Conservation (phyloP, 1,140 invertebrate species). For the Megalopta genalis region DNA sequence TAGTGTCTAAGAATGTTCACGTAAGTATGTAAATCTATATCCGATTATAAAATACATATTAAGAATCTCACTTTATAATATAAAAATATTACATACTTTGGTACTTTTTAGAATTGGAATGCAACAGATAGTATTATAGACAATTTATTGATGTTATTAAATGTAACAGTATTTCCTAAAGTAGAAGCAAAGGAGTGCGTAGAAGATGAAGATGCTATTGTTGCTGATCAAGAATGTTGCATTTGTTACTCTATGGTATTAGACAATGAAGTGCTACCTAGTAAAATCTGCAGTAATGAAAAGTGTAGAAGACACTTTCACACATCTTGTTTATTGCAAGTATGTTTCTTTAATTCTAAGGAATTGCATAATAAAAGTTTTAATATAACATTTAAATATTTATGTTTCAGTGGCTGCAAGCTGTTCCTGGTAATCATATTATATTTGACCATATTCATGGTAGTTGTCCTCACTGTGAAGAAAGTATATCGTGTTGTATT, state of each 20-base stretch:
- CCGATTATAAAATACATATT: background rate
- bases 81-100: background rate
- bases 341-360: conserved; percentile 40
- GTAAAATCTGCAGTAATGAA: conserved; percentile 74
- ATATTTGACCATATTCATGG: conserved; percentile 75
- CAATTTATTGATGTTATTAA: conserved; percentile 70
- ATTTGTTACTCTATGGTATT: conserved; percentile 75
- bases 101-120: conserved; percentile 71
- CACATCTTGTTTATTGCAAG: conserved; percentile 71
- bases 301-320: conserved; percentile 75
- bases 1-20: conserved; percentile 66
- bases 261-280: conserved; percentile 65
- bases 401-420: conserved; percentile 75
- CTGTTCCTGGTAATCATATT: conserved; percentile 69
- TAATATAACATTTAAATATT: conserved; percentile 21
- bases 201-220: conserved; percentile 50
- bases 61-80: conserved; percentile 4
- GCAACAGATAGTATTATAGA: conserved; percentile 61
- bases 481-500: conserved; percentile 70
- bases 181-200: conserved; percentile 13
- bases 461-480: conserved; percentile 73
- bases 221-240: conserved; percentile 75
- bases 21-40: conserved; percentile 35
- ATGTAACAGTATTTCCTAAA: conserved; percentile 70
- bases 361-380: too few relatives aligned